Base-by-base conservation (phyloP, 2,888 invertebrate genomes). In the Diloba caeruleocephala region DNA sequence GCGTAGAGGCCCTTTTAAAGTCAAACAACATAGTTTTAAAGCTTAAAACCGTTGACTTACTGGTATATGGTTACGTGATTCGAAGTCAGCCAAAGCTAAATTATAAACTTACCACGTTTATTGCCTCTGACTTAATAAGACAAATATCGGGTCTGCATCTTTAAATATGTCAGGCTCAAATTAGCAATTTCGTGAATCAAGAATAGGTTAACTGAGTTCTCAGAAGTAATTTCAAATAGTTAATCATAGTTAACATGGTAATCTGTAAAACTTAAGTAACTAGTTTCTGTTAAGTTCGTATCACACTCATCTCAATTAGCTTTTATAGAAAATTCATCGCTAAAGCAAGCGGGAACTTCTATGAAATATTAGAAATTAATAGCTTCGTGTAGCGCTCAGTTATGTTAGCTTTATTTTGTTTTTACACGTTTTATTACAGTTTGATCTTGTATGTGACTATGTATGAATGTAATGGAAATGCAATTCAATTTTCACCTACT, bases 321-420 rank as follows among this genome's bases (percentile, higher is more conserved):
- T 41, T 59, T 59, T 61, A 59, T 61, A 28, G 61, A 25, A 37
- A 46, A 53, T 61, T 45, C 53, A 61, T 45, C 37, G 32, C 25
- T 42, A 38, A 61, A 29, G 15, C 21, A 17, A 26, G 31, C 15
- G 15, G 9, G 28, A 19, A 28, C 36, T 32, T 32, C 7, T 12
- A 36, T 61, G 26, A 41, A 28, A 15, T 25, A 32, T 41, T 9
- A 23, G 19, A 37, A 37, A 13, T n/a, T 31, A 42, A 42, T 32
- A 21, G 26, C 0, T 8, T n/a, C 4, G 13, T 17, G 41, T 9
- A 26, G 19, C n/a, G 36, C 38, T 38, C 15, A 14, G 8, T 13
- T 8, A n/a, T 23, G n/a, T n/a, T 21, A 10, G 25, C 12, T 21
- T 44, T 26, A 2, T 37, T 17, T 6, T 32, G 32, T 4, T n/a